Evolutionary conservation across 2,113 vertebrate genomes (phyloP), one percentile per base, ranked within the genome.

Genomic region (Cariama cristata): DNA sequence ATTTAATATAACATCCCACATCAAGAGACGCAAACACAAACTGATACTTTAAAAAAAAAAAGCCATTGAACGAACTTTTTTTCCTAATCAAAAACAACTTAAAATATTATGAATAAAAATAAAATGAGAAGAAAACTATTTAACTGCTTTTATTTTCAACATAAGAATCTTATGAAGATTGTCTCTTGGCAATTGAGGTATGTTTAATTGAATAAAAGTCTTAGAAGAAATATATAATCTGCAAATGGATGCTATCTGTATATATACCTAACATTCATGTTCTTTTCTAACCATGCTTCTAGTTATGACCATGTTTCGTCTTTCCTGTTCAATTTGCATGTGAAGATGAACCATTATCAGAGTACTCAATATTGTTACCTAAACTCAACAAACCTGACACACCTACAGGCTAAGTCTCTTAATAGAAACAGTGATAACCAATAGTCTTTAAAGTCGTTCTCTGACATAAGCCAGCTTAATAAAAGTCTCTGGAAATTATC

Each of bases 1-100:
- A 98, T 98, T 98, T 98, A 98, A 98, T 98, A 95, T 93, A 94
- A 93, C 96, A 95, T 97, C 96, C 97, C 90, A 97, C 82, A 45
- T 98, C 95, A 96, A 94, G 72, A 90, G 95, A 98, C 95, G 86
- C 79, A 96, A 98, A 97, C 93, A 97, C 95, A 97, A 97, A 97
- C 69, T 90, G 96, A 97, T 98, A 96, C 88, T 94, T 97, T 16
- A 93, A 95, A 96, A 95, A 86, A 80, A 83, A 95, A 93, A 90
- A 56, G 47, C 53, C 44, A 69, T 63, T 74, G 89, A 96, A 72
- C n/a, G 52, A 98, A 98, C 95, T 97, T 98, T 96, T 84, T 90
- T 96, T 95, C n/a, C 47, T 77, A 84, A 88, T 87, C 56, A 89
- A 90, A 49, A 93, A 16, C 69, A 91, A 86, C 56, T 64, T 90